phyloP scores from a whole-genome alignment of 2,113 vertebrate species.

The Laticauda colubrina region DNA sequence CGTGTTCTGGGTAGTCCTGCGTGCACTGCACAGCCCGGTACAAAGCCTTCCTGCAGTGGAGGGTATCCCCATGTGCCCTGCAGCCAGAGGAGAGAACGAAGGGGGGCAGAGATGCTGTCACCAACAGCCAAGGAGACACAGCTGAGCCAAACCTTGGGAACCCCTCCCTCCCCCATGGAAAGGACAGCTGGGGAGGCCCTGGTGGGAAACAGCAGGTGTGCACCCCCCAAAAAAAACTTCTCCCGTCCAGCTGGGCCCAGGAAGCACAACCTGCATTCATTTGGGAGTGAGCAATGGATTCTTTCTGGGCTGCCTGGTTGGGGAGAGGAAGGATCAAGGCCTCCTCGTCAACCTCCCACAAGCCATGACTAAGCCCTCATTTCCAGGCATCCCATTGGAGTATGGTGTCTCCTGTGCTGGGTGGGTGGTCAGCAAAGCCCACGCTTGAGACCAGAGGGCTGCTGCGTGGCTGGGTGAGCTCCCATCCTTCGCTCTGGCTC shows the following conservation, averaged over 20 bases:
- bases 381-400: not conserved
- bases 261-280: not conserved
- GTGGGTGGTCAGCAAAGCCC: too few species aligned
- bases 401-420: too few species aligned
- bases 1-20: constrained; percentile 93
- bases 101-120: too few species aligned
- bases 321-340: not conserved
- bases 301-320: not conserved
- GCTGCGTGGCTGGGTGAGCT: too few species aligned
- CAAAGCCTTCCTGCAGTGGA: constrained; percentile 92
- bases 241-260: not conserved
- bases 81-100: accelerated
- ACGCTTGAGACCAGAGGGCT: too few species aligned
- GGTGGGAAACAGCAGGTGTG: not conserved
- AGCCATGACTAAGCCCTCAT: not conserved
- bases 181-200: not conserved
- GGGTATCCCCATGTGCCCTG: constrained; percentile 86
- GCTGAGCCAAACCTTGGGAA: not conserved
- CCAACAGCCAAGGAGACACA: not conserved
- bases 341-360: not conserved
- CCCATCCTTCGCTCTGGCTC: too few species aligned
- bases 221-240: not conserved
- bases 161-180: not conserved
- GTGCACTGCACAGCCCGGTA: constrained; percentile 95
- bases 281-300: not conserved